phyloP scores from a whole-genome alignment of 2,888 invertebrate species.

The Napeogenes inachia region DNA sequence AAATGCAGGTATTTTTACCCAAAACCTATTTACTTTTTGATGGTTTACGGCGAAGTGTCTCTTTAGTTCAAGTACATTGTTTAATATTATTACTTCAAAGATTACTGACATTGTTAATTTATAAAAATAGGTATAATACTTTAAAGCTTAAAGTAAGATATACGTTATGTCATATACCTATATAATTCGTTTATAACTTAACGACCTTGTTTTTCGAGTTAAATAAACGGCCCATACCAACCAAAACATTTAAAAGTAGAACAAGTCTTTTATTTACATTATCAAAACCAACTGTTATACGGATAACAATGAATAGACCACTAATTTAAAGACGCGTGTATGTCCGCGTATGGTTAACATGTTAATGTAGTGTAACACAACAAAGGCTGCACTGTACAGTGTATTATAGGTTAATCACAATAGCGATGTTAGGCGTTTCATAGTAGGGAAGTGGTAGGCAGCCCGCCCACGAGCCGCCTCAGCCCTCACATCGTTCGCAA shows the following conservation, averaged over 20 bases:
- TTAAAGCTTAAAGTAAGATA: neutral
- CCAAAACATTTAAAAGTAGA: conserved; percentile 30
- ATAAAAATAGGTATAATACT: neutral
- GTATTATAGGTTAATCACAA: conserved; percentile 51
- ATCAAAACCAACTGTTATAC: conserved; percentile 48
- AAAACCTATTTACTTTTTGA: conserved; percentile 36
- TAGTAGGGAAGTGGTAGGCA: conserved; percentile 62
- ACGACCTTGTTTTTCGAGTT: neutral
- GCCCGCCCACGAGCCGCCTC: conserved; percentile 62
- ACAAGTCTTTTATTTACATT: conserved; percentile 33
- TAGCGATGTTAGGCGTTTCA: conserved; percentile 63
- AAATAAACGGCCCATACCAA: conserved; percentile 25
- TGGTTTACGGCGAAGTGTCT: conserved; percentile 36
- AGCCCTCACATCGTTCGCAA: conserved; percentile 41
- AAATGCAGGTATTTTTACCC: conserved; percentile 62
- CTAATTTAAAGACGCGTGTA: conserved; percentile 10
- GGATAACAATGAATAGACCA: conserved; percentile 37
- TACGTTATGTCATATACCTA: neutral
- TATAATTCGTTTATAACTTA: neutral
- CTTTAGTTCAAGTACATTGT: conserved; percentile 32
- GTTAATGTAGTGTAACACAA: conserved; percentile 18
- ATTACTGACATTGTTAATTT: neutral
- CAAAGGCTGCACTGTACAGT: conserved; percentile 51
- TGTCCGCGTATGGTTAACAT: conserved; percentile 10
- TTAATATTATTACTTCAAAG: conserved; percentile 2